Evolutionary conservation across 2,888 invertebrate species (phyloP).

Genomic region (Proisotoma minuta): DNA sequence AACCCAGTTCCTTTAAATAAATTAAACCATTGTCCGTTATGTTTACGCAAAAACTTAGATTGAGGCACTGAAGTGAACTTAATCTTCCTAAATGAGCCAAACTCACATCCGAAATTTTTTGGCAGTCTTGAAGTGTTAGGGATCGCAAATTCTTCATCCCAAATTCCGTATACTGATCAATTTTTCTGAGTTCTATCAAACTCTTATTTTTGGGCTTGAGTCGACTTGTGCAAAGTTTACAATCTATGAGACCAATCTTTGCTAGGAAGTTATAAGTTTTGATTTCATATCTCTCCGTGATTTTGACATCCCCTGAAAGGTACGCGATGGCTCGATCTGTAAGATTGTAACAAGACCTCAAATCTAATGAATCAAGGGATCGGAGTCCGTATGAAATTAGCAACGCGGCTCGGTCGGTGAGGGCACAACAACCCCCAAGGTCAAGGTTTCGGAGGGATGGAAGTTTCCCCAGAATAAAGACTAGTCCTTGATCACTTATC

Average conservation of each 20-base stretch:
- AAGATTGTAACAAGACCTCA: conserved; percentile 88
- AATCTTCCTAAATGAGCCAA: conserved; percentile 76
- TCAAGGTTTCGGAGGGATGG: conserved; percentile 82
- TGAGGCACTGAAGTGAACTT: conserved; percentile 72
- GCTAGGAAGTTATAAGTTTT: conserved; percentile 34
- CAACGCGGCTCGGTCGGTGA: conserved; percentile 81
- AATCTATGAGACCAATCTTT: conserved; percentile 34
- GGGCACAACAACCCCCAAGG: conserved; percentile 84
- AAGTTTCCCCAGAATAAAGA: conserved; percentile 58
- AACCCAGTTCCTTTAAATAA: conserved; percentile 66
- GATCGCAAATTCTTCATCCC: conserved; percentile 63
- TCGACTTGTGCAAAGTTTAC: conserved; percentile 23
- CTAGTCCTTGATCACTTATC: conserved; percentile 65
- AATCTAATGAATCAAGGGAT: conserved; percentile 74
- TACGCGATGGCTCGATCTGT: conserved; percentile 86
- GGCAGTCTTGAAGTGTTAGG: conserved; percentile 89
- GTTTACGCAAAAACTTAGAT: conserved; percentile 88
- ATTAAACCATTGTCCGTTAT: conserved; percentile 83
- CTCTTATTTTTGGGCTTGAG: background rate
- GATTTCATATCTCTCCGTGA: conserved; percentile 24
- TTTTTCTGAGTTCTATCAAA: conserved; percentile 29
- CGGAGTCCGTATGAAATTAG: conserved; percentile 82
- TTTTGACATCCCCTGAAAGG: conserved; percentile 60
- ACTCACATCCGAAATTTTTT: conserved; percentile 85
- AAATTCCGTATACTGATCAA: conserved; percentile 32